These are phyloP conservation scores for Platorchestia sp. DNA, from an alignment of 1,140 invertebrate species.

Conservation along the genomic window DNA sequence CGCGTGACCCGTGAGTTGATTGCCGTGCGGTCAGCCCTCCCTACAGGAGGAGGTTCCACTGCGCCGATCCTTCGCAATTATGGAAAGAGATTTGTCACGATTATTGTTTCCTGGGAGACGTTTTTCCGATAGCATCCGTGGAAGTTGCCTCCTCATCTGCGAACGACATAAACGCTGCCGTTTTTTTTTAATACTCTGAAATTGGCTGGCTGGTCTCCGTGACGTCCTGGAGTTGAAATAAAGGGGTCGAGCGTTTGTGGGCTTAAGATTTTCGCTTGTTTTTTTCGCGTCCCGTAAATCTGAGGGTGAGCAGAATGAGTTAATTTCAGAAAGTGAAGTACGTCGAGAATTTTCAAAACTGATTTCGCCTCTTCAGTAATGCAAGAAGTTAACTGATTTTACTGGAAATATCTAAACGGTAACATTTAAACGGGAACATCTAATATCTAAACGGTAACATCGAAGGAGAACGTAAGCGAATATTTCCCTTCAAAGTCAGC, in stretches of 20 bases:
- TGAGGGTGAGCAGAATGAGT: neutral
- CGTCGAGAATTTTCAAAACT: too few relatives aligned
- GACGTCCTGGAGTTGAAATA: too few relatives aligned
- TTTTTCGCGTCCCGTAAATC: neutral
- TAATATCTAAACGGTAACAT: too few relatives aligned
- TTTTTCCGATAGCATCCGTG: neutral
- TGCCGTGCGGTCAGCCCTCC: neutral
- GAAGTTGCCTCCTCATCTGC: neutral
- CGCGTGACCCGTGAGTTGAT: slow-evolving; percentile 26
- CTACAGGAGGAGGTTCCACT: neutral
- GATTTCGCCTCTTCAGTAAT: too few relatives aligned
- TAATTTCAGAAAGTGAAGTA: too few relatives aligned
- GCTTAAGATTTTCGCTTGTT: neutral
- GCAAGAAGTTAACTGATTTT: too few relatives aligned
- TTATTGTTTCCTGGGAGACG: neutral
- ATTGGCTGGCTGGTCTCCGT: too few relatives aligned
- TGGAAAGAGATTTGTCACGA: neutral
- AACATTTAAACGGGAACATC: too few relatives aligned
- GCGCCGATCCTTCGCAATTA: neutral
- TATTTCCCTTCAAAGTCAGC: too few relatives aligned
- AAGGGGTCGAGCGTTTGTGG: neutral
- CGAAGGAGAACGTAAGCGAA: too few relatives aligned
- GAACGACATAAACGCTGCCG: neutral
- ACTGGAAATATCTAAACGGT: too few relatives aligned
- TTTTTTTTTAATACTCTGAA: neutral